Conservation (phyloP, 2,797 vertebrate genomes). For the Gambelia wislizenii region DNA sequence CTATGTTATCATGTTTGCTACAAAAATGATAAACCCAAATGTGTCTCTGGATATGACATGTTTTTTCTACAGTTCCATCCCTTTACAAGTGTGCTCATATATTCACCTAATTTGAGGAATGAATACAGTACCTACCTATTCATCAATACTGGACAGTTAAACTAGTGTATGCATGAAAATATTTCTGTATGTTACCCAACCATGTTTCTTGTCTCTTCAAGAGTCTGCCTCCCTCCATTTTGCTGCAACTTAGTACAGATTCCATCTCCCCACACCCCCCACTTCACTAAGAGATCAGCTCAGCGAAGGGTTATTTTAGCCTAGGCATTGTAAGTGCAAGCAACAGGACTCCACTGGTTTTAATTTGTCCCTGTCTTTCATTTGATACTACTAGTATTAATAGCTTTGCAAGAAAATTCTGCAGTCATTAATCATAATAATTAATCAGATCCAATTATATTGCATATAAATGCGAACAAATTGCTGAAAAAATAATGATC, state of each 20-base stretch:
- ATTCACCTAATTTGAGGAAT: slow-evolving; percentile 13
- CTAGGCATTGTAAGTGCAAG: slow-evolving; percentile 70
- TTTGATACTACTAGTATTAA: slow-evolving; percentile 92
- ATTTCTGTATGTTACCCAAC: slow-evolving; percentile 25
- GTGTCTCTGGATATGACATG: slow-evolving; percentile 50
- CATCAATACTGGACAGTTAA: slow-evolving; percentile 19
- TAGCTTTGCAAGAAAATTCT: slow-evolving; percentile 89
- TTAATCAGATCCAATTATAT: slow-evolving; percentile 99
- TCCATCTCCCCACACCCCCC: slow-evolving; percentile 18
- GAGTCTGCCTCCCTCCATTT: neutral
- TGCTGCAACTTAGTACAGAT: slow-evolving; percentile 50
- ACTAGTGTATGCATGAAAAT: slow-evolving; percentile 40
- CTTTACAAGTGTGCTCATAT: slow-evolving; percentile 42
- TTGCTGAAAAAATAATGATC: slow-evolving; percentile 99
- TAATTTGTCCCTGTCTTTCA: slow-evolving; percentile 88
- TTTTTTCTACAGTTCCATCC: slow-evolving; percentile 35
- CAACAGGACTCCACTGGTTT: slow-evolving; percentile 84
- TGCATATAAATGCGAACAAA: slow-evolving; percentile 99
- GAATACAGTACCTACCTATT: neutral
- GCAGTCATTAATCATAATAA: slow-evolving; percentile 99
- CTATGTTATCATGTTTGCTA: slow-evolving; percentile 58
- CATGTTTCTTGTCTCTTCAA: slow-evolving; percentile 17
- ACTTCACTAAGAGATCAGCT: slow-evolving; percentile 46
- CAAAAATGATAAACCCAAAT: slow-evolving; percentile 62
- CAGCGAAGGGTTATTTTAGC: slow-evolving; percentile 81